Conservation (phyloP, 1,140 invertebrate species). For the Lepeophtheirus salmonis region DNA sequence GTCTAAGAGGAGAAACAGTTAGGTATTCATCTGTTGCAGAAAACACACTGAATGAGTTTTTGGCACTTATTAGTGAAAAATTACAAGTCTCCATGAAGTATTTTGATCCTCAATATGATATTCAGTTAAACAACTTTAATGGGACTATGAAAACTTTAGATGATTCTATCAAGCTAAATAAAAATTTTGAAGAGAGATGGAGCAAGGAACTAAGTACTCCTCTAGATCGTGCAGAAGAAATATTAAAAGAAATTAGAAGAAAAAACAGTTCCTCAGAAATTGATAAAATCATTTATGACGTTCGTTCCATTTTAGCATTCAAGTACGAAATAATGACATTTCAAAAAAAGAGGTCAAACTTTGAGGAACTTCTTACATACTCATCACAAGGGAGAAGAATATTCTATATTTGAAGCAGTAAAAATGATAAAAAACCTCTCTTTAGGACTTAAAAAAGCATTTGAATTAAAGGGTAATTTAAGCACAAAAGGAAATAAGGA, state of each 20-base stretch:
- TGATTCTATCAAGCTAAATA: background rate
- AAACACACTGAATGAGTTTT: background rate
- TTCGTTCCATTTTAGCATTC: background rate
- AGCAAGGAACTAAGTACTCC: background rate
- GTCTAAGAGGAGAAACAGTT: too few relatives aligned
- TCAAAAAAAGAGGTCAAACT: background rate
- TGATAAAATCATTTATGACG: background rate
- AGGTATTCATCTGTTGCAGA: background rate
- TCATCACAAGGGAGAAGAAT: background rate
- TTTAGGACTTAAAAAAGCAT: background rate
- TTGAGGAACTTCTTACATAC: background rate
- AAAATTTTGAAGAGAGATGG: background rate
- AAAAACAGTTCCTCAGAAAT: background rate
- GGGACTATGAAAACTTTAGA: background rate
- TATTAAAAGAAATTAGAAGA: background rate
- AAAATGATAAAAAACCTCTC: background rate
- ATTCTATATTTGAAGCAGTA: background rate
- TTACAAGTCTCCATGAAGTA: background rate
- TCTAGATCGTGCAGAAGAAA: background rate
- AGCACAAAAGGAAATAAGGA: background rate
- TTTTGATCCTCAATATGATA: background rate
- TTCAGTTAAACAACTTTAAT: background rate
- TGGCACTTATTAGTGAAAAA: background rate
- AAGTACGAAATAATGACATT: background rate
- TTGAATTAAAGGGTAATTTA: background rate